Base-by-base conservation (phyloP, 2,113 vertebrate genomes). In the Paralichthys olivaceus region DNA sequence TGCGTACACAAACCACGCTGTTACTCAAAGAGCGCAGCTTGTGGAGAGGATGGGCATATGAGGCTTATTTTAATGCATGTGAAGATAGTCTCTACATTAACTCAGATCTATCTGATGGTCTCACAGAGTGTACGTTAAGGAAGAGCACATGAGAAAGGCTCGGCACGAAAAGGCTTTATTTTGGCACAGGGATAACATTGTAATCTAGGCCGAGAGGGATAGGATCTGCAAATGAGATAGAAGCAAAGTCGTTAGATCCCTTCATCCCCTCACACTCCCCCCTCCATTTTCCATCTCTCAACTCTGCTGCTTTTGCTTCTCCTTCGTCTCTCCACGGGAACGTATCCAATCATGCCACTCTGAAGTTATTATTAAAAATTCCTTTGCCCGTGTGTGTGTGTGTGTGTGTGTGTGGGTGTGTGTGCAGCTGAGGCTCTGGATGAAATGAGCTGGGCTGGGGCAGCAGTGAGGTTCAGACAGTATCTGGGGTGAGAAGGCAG, bases 301-400 rank as follows among this genome's bases (percentile, higher is more conserved):
- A 83, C 84, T 87, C 68, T 34, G 25, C 70, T 19, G 65, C 68
- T 82, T 69, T 47, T 32, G 60, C 82, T 73, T 77, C 81, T 47
- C 58, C 84, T 51, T 37, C 66, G 1, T 54, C 79, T 88, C 79
- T 84, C 83, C 73, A 62, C 53, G 72, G 85, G 83, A 87, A 82
- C 51, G 3, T 75, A 81, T 87, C 85, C 81, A 89, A 89, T 90
- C 88, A 89, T 69, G 84, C 76, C 82, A 69, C 76, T 80, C 76
- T 72, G 77, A 88, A 88, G 87, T 91, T 85, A 91, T 91, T 92
- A 92, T 93, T 92, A 72, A 86, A 87, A 92, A 87, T 81, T 60
- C 67, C 57, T 64, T 61, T 43, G 72, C 62, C 29, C 2, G 22
- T 20, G n/a, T 54, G 64, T 29, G 28, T 65, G 72, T 72, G 63